Percentiles rank a stretch among this genome's conserved stretches.
phyloP scores from a whole-genome alignment of 2,113 vertebrate species.

The Brachypteracias leptosomus region DNA sequence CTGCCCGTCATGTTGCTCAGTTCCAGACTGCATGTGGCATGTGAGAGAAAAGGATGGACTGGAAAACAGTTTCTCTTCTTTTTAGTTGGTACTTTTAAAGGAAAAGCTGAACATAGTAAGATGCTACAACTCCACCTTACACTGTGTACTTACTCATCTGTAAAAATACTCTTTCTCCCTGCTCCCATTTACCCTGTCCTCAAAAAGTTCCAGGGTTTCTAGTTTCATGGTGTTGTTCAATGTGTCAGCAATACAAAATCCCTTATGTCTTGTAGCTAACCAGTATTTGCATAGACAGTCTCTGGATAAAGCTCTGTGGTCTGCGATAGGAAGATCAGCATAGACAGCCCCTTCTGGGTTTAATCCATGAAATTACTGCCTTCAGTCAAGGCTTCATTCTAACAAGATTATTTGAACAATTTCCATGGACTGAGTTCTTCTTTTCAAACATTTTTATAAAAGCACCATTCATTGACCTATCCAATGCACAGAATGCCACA shows the following conservation, averaged over 20 bases:
- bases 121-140: neutral
- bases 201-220: neutral
- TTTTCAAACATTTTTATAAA: constrained; percentile 35
- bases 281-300: neutral
- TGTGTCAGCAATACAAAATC: neutral
- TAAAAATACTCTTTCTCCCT: neutral
- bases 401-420: constrained; percentile 51
- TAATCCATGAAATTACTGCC: constrained; percentile 48
- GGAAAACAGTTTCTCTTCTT: neutral
- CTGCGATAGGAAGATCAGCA: neutral
- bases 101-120: neutral
- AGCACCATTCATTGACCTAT: constrained; percentile 10
- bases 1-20: neutral
- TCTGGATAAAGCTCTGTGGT: neutral
- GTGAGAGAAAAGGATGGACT: neutral
- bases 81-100: neutral
- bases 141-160: neutral
- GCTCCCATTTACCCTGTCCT: neutral
- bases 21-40: neutral
- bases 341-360: neutral
- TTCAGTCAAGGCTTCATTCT: constrained; percentile 43
- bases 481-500: neutral
- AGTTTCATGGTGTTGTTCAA: neutral
- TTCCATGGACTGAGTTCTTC: constrained; percentile 21
- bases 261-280: neutral